These are phyloP conservation scores for Chloroclystis v-ata DNA, from an alignment of 2,888 invertebrate species.

Conservation along the genomic window DNA sequence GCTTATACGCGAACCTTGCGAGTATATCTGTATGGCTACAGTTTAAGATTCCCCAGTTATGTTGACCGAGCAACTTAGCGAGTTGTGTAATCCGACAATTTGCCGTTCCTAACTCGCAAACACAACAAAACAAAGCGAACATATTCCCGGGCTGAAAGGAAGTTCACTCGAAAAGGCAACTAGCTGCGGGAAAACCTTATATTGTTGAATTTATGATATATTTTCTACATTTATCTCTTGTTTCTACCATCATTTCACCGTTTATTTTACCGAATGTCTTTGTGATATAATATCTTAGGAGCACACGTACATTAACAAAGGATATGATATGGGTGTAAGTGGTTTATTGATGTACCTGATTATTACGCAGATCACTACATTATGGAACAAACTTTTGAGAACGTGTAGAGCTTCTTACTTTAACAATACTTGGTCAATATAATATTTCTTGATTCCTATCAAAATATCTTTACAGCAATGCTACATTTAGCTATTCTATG, in stretches of 20 bases:
- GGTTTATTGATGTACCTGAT: too few relatives aligned
- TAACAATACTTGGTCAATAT: too few relatives aligned
- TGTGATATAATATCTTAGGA: too few relatives aligned
- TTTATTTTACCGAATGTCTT: conserved; percentile 58
- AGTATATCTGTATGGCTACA: conserved; percentile 36
- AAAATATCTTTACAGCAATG: conserved; percentile 4
- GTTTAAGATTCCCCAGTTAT: conserved; percentile 56
- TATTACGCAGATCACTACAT: too few relatives aligned
- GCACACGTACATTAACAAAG: too few relatives aligned
- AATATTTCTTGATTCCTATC: too few relatives aligned
- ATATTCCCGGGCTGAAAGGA: conserved; percentile 69
- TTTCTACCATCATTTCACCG: conserved; percentile 59
- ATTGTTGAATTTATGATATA: conserved; percentile 72
- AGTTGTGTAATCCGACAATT: conserved; percentile 74
- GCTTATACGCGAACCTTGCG: conserved; percentile 48
- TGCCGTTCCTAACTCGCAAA: conserved; percentile 71
- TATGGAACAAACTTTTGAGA: too few relatives aligned
- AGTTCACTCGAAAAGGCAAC: conserved; percentile 73
- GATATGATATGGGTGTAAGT: conserved; percentile 18
- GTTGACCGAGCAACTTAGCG: conserved; percentile 69
- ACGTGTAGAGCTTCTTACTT: too few relatives aligned
- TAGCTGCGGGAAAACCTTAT: conserved; percentile 68
- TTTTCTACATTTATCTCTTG: conserved; percentile 53
- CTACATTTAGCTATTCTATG: conserved; percentile 35
- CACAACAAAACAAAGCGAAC: conserved; percentile 73